Percentiles rank a stretch among this genome's conserved stretches.
Evolutionary conservation across 1,140 invertebrate genomes (phyloP).

Genomic region (Drosophila trapezifrons): DNA sequence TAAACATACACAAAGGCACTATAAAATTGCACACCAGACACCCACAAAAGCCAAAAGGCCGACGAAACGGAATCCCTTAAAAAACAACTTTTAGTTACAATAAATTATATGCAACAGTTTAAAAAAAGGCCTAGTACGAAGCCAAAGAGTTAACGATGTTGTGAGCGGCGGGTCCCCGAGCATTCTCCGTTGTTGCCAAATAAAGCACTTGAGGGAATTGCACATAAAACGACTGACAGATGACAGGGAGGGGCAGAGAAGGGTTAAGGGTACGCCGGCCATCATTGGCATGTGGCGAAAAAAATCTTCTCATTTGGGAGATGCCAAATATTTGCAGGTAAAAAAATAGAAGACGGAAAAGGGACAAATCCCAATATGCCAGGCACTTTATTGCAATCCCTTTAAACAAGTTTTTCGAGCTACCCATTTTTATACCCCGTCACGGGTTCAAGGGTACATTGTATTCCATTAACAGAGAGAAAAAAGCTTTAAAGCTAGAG

Average conservation of each 20-base stretch:
- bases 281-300: slow-evolving; percentile 75
- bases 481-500: no score
- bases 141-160: slow-evolving; percentile 71
- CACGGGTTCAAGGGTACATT: background rate
- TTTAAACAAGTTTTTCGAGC: slow-evolving; percentile 73
- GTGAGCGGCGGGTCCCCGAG: slow-evolving; percentile 29
- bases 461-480: background rate
- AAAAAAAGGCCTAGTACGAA: slow-evolving; percentile 23
- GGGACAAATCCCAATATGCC: slow-evolving; percentile 80
- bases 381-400: slow-evolving; percentile 82
- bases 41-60: slow-evolving; percentile 55
- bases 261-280: slow-evolving; percentile 36
- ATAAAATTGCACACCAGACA: slow-evolving; percentile 76
- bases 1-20: slow-evolving; percentile 38
- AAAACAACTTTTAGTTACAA: slow-evolving; percentile 74
- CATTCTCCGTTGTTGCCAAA: slow-evolving; percentile 58
- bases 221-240: slow-evolving; percentile 73
- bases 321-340: slow-evolving; percentile 73
- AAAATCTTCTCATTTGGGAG: slow-evolving; percentile 78
- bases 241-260: slow-evolving; percentile 17
- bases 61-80: slow-evolving; percentile 35
- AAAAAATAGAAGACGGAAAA: slow-evolving; percentile 56
- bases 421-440: slow-evolving; percentile 8
- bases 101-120: slow-evolving; percentile 83
- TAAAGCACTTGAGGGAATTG: slow-evolving; percentile 82